Evolutionary conservation across 1,140 invertebrate genomes (phyloP).

Genomic region (Neotoxoptera formosana): DNA sequence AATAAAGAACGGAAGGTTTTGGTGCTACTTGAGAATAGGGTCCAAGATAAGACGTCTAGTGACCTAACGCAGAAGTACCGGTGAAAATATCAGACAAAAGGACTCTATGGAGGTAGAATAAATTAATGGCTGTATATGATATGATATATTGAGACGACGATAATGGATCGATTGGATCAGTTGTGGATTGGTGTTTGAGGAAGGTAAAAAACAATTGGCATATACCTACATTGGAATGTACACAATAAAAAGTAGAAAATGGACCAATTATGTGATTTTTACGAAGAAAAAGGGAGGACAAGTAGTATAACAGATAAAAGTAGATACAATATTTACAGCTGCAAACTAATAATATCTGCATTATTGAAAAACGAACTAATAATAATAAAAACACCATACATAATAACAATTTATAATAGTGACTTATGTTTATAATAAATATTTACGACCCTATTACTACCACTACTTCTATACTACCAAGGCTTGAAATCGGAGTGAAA

Average conservation of each 20-base stretch:
- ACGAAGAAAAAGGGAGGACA: neutral
- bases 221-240: too few relatives aligned
- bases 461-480: neutral
- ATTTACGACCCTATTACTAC: neutral
- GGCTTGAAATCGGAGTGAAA: neutral
- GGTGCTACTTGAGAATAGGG: neutral
- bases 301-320: neutral
- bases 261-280: neutral
- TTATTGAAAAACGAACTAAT: neutral
- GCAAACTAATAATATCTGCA: neutral
- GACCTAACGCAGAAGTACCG: neutral
- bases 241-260: too few relatives aligned
- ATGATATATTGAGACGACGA: neutral
- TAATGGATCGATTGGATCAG: neutral
- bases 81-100: neutral
- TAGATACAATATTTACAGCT: neutral
- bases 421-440: neutral
- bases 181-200: neutral
- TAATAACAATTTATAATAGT: neutral
- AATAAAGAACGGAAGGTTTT: too few relatives aligned
- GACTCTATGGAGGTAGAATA: neutral
- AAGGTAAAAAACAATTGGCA: too few relatives aligned
- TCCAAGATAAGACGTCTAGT: neutral
- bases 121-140: neutral
- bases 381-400: neutral